Percentiles rank a stretch among this genome's conserved stretches.
phyloP scores from a whole-genome alignment of 1,140 invertebrate genomes.

The Micrasema longulum region DNA sequence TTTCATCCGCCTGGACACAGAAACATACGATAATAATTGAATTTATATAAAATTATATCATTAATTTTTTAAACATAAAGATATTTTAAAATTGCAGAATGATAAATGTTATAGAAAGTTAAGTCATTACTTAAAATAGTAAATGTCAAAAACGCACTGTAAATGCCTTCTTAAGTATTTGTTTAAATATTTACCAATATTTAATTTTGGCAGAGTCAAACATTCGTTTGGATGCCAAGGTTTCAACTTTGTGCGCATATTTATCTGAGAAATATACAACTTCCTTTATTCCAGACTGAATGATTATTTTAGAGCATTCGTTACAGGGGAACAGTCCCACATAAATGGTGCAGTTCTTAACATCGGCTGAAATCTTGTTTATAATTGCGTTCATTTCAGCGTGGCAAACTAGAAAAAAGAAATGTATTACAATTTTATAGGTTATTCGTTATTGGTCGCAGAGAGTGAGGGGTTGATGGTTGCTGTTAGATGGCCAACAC shows the following conservation, averaged over 20 bases:
- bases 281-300: constrained; percentile 90
- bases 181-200: constrained; percentile 63
- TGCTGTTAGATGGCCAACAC: no score
- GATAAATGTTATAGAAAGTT: no score
- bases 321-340: constrained; percentile 94
- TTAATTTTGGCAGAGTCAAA: constrained; percentile 80
- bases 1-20: no score
- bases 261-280: constrained; percentile 88
- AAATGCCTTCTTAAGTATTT: neutral
- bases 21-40: no score
- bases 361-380: constrained; percentile 85
- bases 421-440: neutral
- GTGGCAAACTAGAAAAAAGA: constrained; percentile 83
- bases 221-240: constrained; percentile 83
- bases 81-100: no score
- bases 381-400: constrained; percentile 97
- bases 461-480: no score
- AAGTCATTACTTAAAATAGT: no score
- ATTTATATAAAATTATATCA: no score
- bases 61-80: no score
- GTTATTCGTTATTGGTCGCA: no score
- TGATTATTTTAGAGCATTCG: constrained; percentile 97
- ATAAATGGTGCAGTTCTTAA: constrained; percentile 87
- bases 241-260: constrained; percentile 74
- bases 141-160: no score